These are phyloP conservation scores for Poecilia wingei DNA, from an alignment of 2,797 vertebrate species.

Conservation along the genomic window DNA sequence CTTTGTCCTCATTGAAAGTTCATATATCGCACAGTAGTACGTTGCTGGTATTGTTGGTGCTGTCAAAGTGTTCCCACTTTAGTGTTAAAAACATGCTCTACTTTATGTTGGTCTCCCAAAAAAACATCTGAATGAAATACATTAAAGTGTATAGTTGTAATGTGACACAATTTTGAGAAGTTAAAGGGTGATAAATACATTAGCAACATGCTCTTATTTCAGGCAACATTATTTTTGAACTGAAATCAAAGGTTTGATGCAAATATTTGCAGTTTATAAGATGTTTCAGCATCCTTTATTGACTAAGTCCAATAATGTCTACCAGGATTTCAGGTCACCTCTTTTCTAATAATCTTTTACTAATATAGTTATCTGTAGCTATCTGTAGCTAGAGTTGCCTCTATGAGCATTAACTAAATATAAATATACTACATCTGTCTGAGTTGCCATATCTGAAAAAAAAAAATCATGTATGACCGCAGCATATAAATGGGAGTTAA, in stretches of 20 bases:
- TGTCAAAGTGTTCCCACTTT: too few relatives aligned
- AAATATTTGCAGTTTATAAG: background rate
- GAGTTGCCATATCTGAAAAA: background rate
- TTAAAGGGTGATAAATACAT: background rate
- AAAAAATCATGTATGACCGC: too few relatives aligned
- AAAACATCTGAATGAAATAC: background rate
- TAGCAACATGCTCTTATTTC: background rate
- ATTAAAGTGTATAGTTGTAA: background rate
- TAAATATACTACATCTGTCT: background rate
- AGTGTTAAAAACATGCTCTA: too few relatives aligned
- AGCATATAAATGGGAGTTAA: conserved; percentile 9
- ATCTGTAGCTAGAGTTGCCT: background rate
- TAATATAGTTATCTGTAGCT: background rate
- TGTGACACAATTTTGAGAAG: background rate
- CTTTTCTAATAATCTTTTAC: background rate
- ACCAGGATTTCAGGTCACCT: background rate
- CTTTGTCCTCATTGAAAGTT: too few relatives aligned
- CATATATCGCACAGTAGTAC: too few relatives aligned
- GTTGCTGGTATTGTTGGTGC: too few relatives aligned
- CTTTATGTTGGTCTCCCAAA: background rate
- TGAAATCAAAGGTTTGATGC: background rate
- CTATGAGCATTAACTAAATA: background rate
- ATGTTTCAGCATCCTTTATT: background rate
- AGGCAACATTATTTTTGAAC: background rate
- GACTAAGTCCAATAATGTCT: conserved; percentile 4